A percentile compares a stretch with the other conserved stretches of the same genome.
These are phyloP conservation scores for Oenanthe oenanthe DNA, from an alignment of 2,113 vertebrate species.

Conservation along the genomic window DNA sequence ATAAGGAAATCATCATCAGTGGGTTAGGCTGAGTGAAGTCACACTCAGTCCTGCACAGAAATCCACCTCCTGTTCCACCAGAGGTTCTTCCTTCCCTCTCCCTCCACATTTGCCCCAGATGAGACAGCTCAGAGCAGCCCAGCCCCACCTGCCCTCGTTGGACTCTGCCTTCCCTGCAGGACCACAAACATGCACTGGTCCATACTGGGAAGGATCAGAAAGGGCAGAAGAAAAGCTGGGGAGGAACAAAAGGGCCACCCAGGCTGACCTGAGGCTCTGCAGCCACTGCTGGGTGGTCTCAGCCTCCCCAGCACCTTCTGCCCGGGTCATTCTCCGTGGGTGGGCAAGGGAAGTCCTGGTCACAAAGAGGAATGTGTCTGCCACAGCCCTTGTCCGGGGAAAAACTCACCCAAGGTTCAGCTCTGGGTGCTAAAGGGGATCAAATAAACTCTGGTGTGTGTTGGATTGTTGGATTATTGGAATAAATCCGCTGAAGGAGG, in stretches of 20 bases:
- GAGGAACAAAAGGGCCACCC: neutral
- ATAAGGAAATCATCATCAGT: neutral
- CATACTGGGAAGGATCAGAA: neutral
- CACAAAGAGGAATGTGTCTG: neutral
- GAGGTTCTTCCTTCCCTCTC: neutral
- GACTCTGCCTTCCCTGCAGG: neutral
- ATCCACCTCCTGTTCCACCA: neutral
- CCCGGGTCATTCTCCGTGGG: neutral
- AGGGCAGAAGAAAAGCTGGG: neutral
- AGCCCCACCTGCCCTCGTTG: neutral
- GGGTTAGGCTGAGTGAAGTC: neutral
- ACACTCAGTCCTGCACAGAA: neutral
- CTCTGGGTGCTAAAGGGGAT: neutral
- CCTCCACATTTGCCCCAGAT: neutral
- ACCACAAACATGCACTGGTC: neutral
- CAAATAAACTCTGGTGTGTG: neutral
- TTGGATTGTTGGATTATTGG: neutral
- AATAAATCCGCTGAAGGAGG: neutral
- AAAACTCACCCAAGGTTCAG: neutral
- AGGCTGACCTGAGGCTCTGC: neutral
- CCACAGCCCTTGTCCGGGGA: neutral
- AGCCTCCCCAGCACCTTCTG: neutral
- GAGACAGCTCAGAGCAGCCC: neutral
- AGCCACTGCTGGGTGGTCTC: neutral
- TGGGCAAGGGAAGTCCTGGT: neutral